Conservation (phyloP, 2,113 vertebrate species). For the Hymenochirus boettgeri region DNA sequence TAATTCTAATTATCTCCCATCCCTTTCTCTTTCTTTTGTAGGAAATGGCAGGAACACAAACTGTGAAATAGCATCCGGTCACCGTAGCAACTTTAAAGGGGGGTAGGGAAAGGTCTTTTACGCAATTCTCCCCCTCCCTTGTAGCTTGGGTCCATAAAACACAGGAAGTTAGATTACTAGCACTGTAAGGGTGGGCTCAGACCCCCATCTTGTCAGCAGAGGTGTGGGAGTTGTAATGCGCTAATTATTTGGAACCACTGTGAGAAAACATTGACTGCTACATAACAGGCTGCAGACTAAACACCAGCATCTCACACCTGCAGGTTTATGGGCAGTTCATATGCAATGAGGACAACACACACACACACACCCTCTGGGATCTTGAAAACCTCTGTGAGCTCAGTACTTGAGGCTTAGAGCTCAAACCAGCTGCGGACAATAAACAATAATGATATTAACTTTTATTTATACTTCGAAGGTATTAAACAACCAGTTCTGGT, state of each 20-base stretch:
- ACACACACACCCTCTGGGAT: constrained; percentile 30
- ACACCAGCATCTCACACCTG: constrained; percentile 81
- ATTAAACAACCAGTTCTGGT: not conserved
- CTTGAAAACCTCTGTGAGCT: constrained; percentile 13
- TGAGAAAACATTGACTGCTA: constrained; percentile 65
- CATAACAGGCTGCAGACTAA: constrained; percentile 77
- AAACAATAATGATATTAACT: constrained; percentile 27
- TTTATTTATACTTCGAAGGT: constrained; percentile 29
- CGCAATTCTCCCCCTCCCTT: constrained; percentile 54
- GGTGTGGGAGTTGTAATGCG: constrained; percentile 77
- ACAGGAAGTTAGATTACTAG: constrained; percentile 81
- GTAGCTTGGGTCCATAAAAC: constrained; percentile 74
- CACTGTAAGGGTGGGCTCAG: constrained; percentile 75
- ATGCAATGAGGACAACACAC: constrained; percentile 47
- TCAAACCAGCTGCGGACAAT: constrained; percentile 28
- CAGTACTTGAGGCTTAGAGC: constrained; percentile 3
- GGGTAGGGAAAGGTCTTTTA: constrained; percentile 43
- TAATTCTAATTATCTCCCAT: constrained; percentile 43
- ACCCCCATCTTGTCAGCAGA: constrained; percentile 63
- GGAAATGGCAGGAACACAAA: constrained; percentile 51
- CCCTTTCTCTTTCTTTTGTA: constrained; percentile 48
- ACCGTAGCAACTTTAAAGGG: constrained; percentile 57
- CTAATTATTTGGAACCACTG: constrained; percentile 75
- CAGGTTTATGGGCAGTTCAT: constrained; percentile 66
- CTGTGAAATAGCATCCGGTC: constrained; percentile 66